phyloP scores from a whole-genome alignment of 2,888 invertebrate species.

The Octonoba sinensis region DNA sequence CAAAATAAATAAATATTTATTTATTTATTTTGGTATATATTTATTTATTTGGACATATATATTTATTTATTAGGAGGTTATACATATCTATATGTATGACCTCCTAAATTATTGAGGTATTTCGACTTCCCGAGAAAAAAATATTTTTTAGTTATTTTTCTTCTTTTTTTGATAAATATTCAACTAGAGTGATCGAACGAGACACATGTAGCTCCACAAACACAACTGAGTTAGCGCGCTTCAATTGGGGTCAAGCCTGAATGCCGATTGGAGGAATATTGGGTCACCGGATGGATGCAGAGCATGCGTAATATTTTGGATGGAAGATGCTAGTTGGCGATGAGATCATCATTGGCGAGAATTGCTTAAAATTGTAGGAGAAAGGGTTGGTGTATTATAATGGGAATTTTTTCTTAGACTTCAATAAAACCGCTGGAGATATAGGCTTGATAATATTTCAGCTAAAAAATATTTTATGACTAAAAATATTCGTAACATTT shows the following conservation, averaged over 20 bases:
- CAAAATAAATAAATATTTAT: too few relatives aligned
- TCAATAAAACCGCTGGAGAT: neutral
- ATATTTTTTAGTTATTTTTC: neutral
- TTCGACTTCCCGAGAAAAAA: too few relatives aligned
- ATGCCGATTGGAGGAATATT: slow-evolving; percentile 39
- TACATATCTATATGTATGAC: too few relatives aligned
- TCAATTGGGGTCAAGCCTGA: slow-evolving; percentile 40
- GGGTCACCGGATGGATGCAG: neutral
- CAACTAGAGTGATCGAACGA: neutral
- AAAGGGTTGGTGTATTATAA: neutral
- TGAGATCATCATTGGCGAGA: neutral
- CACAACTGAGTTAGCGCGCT: slow-evolving; percentile 53
- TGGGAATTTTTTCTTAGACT: neutral
- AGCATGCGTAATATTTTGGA: neutral
- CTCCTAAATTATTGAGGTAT: too few relatives aligned
- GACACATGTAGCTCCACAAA: slow-evolving; percentile 32
- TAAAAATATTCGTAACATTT: neutral
- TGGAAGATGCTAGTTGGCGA: neutral
- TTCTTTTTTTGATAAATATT: neutral
- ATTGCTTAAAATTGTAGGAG: neutral
- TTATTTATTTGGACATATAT: too few relatives aligned
- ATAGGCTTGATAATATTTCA: neutral
- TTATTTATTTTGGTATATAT: too few relatives aligned
- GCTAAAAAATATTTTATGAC: neutral
- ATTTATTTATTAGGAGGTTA: too few relatives aligned